Evolutionary conservation across 2,888 invertebrate species (phyloP).

Genomic region (Folsomia candida): DNA sequence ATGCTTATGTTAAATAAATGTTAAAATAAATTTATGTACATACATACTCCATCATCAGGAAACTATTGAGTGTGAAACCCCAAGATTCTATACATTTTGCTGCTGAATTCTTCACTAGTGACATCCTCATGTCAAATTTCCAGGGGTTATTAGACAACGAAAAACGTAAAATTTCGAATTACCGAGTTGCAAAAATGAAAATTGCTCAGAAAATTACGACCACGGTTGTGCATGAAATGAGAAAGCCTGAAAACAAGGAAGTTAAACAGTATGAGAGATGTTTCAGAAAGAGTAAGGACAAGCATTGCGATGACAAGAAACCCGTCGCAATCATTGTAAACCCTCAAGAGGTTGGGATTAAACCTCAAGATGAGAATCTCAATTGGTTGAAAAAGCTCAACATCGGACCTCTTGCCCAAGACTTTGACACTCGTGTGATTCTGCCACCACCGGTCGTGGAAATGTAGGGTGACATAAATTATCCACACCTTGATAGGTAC

Average conservation of each 20-base stretch:
- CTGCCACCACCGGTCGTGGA: not conserved
- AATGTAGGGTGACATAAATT: conserved; percentile 8
- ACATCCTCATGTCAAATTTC: conserved; percentile 9
- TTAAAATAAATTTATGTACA: no score
- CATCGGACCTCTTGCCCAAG: conserved; percentile 28
- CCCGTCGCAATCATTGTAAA: not conserved
- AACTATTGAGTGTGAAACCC: conserved; percentile 25
- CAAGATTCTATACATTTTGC: conserved; percentile 28
- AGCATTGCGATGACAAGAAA: not conserved
- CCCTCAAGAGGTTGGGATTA: not conserved
- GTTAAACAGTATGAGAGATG: not conserved
- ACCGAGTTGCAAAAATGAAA: conserved; percentile 31
- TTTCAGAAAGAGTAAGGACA: not conserved
- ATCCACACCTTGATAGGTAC: no score
- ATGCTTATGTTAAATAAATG: no score
- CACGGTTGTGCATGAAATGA: not conserved
- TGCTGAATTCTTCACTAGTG: conserved; percentile 33
- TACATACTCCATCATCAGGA: conserved; percentile 22
- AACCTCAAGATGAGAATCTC: conserved; percentile 12
- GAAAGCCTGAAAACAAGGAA: not conserved
- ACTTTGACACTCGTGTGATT: conserved; percentile 18
- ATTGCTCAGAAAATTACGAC: conserved; percentile 17
- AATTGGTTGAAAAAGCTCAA: conserved; percentile 27
- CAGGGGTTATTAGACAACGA: conserved; percentile 21
- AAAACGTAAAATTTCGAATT: conserved; percentile 21